Conservation (phyloP, 2,888 invertebrate species). For the Dryococelus australis region DNA sequence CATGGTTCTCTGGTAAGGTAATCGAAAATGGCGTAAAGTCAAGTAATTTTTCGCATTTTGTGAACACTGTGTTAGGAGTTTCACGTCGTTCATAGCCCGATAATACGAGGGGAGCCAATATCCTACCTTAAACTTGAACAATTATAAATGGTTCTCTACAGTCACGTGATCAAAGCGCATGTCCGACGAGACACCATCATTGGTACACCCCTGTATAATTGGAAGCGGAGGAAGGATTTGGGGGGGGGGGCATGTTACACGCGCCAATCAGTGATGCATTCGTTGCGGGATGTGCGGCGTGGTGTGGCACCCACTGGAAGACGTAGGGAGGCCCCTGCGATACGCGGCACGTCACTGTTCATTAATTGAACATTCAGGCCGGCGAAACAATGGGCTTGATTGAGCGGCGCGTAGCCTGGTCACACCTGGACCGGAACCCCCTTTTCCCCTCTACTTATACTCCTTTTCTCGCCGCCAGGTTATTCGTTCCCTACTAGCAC, state of each 20-base stretch:
- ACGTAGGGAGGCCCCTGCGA: not conserved
- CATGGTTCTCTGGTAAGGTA: too few species aligned
- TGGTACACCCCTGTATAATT: not conserved
- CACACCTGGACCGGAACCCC: not conserved
- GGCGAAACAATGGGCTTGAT: slow-evolving; percentile 2
- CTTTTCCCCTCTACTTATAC: not conserved
- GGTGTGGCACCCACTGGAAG: not conserved
- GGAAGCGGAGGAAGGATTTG: not conserved
- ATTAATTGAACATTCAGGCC: slow-evolving; percentile 16
- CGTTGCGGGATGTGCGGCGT: not conserved
- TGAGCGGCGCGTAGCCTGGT: not conserved
- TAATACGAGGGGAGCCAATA: too few species aligned
- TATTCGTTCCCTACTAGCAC: too few species aligned
- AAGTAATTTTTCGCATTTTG: too few species aligned
- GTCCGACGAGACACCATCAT: not conserved
- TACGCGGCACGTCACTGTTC: not conserved
- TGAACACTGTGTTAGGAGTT: too few species aligned
- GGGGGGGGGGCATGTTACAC: not conserved
- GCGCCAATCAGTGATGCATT: slow-evolving; percentile 1
- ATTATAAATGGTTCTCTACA: too few species aligned
- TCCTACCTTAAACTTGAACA: too few species aligned
- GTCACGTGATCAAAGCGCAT: not conserved
- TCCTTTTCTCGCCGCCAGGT: too few species aligned
- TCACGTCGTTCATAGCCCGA: too few species aligned
- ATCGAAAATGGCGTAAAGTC: too few species aligned